phyloP scores from a whole-genome alignment of 1,140 invertebrate species.

The Drosophila subpulchrella region DNA sequence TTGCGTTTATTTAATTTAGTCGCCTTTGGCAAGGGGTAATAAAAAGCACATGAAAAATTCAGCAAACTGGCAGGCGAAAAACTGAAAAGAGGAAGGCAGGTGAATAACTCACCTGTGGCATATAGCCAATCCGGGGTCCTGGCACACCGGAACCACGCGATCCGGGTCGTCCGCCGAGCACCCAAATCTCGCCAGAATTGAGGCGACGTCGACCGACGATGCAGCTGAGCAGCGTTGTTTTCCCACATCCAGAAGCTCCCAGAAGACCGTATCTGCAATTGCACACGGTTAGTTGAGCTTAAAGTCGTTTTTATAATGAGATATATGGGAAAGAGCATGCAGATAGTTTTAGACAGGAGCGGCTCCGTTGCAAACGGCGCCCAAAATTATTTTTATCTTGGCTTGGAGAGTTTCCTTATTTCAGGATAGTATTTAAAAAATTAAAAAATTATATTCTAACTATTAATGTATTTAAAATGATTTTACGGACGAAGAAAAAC shows the following conservation, averaged over 20 bases:
- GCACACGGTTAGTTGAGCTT: slow-evolving; percentile 14
- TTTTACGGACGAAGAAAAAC: no score
- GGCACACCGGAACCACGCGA: slow-evolving; percentile 93
- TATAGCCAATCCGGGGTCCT: slow-evolving; percentile 89
- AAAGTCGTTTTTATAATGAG: slow-evolving; percentile 51
- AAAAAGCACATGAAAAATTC: slow-evolving; percentile 74
- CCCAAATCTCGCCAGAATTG: slow-evolving; percentile 93
- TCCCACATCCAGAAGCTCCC: slow-evolving; percentile 93
- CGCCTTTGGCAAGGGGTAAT: slow-evolving; percentile 56
- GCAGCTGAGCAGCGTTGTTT: slow-evolving; percentile 94
- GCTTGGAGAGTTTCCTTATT: not conserved
- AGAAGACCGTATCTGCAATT: slow-evolving; percentile 92
- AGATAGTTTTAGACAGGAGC: slow-evolving; percentile 8
- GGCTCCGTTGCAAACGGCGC: not conserved
- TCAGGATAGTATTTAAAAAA: no score
- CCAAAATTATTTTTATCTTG: not conserved
- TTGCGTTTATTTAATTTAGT: slow-evolving; percentile 80
- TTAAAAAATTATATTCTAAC: no score
- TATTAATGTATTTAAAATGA: no score
- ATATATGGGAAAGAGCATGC: slow-evolving; percentile 11
- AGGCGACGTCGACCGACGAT: slow-evolving; percentile 93
- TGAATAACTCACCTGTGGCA: slow-evolving; percentile 87
- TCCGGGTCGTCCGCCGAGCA: slow-evolving; percentile 93
- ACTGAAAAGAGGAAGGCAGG: not conserved
- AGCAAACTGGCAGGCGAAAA: slow-evolving; percentile 15